Base-by-base conservation (phyloP, 1,140 invertebrate genomes). In the Sipha flava region DNA sequence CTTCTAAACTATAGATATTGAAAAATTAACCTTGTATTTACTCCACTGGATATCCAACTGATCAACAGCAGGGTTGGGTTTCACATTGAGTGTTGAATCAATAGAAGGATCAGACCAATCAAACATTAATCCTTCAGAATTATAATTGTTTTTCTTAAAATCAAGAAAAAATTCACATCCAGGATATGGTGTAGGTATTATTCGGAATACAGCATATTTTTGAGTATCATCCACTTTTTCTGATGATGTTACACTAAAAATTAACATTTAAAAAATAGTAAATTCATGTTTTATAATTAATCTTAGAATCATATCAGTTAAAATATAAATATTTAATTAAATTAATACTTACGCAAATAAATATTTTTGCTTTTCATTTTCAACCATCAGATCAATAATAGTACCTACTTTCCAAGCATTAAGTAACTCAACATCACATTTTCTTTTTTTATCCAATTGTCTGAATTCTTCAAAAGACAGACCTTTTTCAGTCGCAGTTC, bases 301-400 rank as follows among this genome's bases (percentile, higher is more conserved):
- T n/a, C n/a, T n/a, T n/a, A n/a, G n/a, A n/a, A n/a, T n/a, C n/a
- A n/a, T n/a, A n/a, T n/a, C n/a, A n/a, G n/a, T n/a, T n/a, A n/a
- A n/a, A n/a, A n/a, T n/a, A n/a, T n/a, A n/a, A n/a, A n/a, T n/a
- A n/a, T n/a, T n/a, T n/a, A n/a, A n/a, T n/a, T n/a, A n/a, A n/a
- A n/a, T n/a, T n/a, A 80, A 82, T 80, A 86, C 91, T 91, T 88
- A 94, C 93, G 92, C 90, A 84, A 95, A 85, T 75, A 92, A 91
- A 87, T 92, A 94, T 86, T 95, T 95, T 16, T 93, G 91, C 88
- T 95, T 95, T 82, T 94, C 93, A 84, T 94, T 94, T 85, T 95
- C 93, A 3, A 95, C 92, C 93, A 95, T 95, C 47, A 95, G 89
- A 85, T 95, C 93, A 81, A 93, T 90, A 80, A 95, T 95, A 54